Evolutionary conservation across 2,797 vertebrate genomes (phyloP).

Genomic region (Glossophaga mutica): DNA sequence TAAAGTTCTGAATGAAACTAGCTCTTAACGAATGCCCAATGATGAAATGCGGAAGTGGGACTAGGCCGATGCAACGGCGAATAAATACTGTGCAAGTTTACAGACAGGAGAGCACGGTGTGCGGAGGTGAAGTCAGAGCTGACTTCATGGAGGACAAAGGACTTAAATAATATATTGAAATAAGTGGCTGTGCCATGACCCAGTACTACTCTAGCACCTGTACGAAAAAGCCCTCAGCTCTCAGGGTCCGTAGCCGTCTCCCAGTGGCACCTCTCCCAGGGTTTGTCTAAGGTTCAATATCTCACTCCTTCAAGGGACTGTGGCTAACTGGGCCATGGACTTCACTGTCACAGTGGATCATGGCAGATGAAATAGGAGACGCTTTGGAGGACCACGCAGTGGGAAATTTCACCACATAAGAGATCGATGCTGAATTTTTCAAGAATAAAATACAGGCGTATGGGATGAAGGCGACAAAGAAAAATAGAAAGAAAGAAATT

Average conservation of each 20-base stretch:
- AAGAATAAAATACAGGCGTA: not conserved
- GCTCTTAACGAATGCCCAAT: not conserved
- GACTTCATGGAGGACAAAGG: not conserved
- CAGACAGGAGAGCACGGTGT: not conserved
- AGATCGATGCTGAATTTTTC: not conserved
- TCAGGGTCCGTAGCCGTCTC: not conserved
- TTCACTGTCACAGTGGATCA: not conserved
- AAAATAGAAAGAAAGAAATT: not conserved
- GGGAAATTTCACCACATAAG: not conserved
- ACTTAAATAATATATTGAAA: not conserved
- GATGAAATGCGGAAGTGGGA: not conserved
- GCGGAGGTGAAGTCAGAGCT: not conserved
- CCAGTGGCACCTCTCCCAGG: not conserved
- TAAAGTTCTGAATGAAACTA: not conserved
- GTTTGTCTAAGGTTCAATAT: not conserved
- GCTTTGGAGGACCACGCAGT: not conserved
- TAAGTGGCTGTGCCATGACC: not conserved
- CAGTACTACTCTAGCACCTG: not conserved
- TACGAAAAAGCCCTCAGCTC: not conserved
- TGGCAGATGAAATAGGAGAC: not conserved
- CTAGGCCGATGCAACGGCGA: not conserved
- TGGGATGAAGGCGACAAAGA: not conserved
- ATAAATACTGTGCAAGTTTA: not conserved
- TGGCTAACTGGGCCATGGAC: not conserved
- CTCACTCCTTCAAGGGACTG: not conserved